These are phyloP conservation scores for Drosophila sturtevanti DNA, from an alignment of 1,140 invertebrate genomes.

Conservation along the genomic window DNA sequence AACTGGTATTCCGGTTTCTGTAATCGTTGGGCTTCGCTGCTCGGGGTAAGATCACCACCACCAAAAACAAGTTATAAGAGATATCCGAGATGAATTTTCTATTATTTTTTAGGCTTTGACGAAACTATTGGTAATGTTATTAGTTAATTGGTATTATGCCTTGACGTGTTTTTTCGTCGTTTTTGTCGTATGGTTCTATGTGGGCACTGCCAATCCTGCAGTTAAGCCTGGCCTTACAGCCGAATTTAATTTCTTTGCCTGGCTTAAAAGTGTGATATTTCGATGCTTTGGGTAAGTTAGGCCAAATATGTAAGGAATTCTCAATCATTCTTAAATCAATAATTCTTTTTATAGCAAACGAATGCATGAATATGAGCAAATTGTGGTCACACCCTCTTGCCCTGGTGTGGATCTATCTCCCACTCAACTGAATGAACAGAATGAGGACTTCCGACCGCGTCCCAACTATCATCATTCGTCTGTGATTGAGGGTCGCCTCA, in stretches of 20 bases:
- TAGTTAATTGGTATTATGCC: constrained; percentile 96
- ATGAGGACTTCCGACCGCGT: constrained; percentile 95
- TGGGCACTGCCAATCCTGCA: constrained; percentile 96
- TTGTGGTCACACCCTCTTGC: constrained; percentile 93
- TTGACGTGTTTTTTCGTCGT: constrained; percentile 91
- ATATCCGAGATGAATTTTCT: too few species aligned
- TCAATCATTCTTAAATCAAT: not conserved
- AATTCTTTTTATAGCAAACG: constrained; percentile 85
- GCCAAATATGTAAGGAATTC: too few species aligned
- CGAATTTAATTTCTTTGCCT: constrained; percentile 93
- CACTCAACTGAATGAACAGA: constrained; percentile 95
- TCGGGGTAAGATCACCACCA: constrained; percentile 88
- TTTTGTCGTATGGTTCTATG: constrained; percentile 95
- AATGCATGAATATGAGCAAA: constrained; percentile 92
- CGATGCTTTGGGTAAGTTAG: constrained; percentile 90
- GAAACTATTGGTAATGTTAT: constrained; percentile 95
- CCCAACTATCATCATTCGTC: constrained; percentile 96
- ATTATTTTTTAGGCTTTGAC: constrained; percentile 53
- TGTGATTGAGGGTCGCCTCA: constrained; percentile 90
- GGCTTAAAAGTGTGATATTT: constrained; percentile 90
- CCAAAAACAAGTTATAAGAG: too few species aligned
- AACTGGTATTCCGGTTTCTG: constrained; percentile 97
- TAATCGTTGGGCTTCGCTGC: constrained; percentile 95
- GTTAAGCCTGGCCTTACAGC: constrained; percentile 95
- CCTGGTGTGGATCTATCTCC: constrained; percentile 91